phyloP scores from a whole-genome alignment of 2,888 invertebrate species.

The Gerris lacustris region DNA sequence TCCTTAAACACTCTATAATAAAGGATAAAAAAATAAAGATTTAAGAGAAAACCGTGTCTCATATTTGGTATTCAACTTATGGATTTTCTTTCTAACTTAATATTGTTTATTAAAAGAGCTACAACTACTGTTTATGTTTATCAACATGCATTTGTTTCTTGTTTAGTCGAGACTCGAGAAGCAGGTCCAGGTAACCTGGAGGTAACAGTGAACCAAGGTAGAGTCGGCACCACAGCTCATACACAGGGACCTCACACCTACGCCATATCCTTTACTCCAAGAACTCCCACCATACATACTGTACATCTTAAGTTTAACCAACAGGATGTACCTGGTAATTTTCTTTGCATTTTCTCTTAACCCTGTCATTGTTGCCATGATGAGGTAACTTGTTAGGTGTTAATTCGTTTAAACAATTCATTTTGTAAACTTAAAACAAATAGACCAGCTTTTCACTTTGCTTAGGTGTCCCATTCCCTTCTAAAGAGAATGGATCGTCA shows the following conservation, averaged over 20 bases:
- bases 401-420: too few relatives aligned
- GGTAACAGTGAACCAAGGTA: slow-evolving; percentile 94
- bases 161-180: slow-evolving; percentile 85
- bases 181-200: slow-evolving; percentile 97
- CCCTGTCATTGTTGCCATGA: too few relatives aligned
- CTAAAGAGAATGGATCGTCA: too few relatives aligned
- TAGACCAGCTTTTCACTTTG: too few relatives aligned
- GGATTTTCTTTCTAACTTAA: neutral
- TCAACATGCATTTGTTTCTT: too few relatives aligned
- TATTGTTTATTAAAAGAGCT: neutral
- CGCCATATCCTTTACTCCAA: slow-evolving; percentile 92
- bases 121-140: too few relatives aligned
- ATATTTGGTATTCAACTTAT: neutral
- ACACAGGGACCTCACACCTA: slow-evolving; percentile 93
- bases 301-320: slow-evolving; percentile 94
- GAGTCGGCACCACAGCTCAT: slow-evolving; percentile 91
- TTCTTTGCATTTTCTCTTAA: slow-evolving; percentile 19
- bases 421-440: too few relatives aligned
- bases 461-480: too few relatives aligned
- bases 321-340: slow-evolving; percentile 76
- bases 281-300: slow-evolving; percentile 78
- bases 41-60: neutral
- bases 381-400: too few relatives aligned
- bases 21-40: neutral
- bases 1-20: neutral